Evolutionary conservation across 2,113 vertebrate genomes (phyloP).

Genomic region (Petrocephalus microphthalmus): DNA sequence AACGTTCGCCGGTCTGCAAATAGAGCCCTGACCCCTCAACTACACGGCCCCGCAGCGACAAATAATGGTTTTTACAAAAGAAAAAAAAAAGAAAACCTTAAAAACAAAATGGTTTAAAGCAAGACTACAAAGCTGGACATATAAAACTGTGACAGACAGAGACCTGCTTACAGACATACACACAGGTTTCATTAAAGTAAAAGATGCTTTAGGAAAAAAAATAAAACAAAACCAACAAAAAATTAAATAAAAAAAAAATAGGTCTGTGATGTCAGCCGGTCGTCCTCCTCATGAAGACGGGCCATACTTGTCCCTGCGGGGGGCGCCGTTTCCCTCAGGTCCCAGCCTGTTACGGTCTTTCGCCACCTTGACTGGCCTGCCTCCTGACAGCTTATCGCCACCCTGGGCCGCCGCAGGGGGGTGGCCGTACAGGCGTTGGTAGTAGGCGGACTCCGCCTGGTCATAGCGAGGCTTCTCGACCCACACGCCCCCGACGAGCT

Average conservation of each 20-base stretch:
- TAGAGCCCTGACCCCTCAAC: background rate
- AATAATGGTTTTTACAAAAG: too few relatives aligned
- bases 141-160: background rate
- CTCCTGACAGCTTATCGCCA: too few relatives aligned
- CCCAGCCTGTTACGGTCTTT: background rate
- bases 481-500: background rate
- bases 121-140: background rate
- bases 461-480: slow-evolving; percentile 7
- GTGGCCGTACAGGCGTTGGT: slow-evolving; percentile 4
- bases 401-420: background rate
- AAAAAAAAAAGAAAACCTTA: background rate
- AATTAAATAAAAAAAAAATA: background rate
- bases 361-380: background rate
- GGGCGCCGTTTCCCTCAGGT: background rate
- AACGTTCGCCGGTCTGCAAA: background rate
- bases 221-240: background rate
- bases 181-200: background rate
- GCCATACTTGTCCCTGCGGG: slow-evolving; percentile 1
- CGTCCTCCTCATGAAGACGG: background rate
- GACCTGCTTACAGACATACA: background rate
- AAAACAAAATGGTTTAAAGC: background rate
- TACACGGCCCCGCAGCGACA: background rate
- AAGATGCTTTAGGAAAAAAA: background rate
- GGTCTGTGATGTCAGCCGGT: background rate
- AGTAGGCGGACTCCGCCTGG: background rate